These are phyloP conservation scores for Acanthochromis polyacanthus DNA, from an alignment of 2,113 vertebrate genomes.

Conservation along the genomic window DNA sequence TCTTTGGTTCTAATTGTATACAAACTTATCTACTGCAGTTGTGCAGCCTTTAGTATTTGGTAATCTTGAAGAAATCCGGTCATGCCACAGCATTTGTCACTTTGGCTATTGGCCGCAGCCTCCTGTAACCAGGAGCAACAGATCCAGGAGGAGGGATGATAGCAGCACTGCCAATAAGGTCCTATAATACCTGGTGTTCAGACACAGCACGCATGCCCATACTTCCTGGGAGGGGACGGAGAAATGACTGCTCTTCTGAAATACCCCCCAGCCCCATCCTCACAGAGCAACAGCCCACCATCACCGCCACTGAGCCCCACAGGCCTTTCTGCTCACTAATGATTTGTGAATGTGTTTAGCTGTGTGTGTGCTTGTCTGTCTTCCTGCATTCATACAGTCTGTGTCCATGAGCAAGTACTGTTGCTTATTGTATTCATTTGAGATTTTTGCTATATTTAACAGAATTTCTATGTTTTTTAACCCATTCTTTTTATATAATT, in stretches of 20 bases:
- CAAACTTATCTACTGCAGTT: not conserved
- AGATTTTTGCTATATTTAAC: constrained; percentile 61
- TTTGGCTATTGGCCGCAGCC: not conserved
- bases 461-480: constrained; percentile 62
- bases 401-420: constrained; percentile 34
- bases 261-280: not conserved
- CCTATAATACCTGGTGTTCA: not conserved
- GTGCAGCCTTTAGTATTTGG: not conserved
- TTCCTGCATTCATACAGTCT: constrained; percentile 31
- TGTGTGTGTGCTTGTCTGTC: constrained; percentile 24
- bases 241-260: not conserved
- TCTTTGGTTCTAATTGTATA: not conserved
- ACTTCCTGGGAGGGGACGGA: constrained; percentile 4
- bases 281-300: not conserved
- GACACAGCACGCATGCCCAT: constrained; percentile 12
- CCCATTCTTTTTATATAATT: constrained; percentile 66
- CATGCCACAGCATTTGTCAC: constrained; percentile 16
- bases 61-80: not conserved
- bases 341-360: constrained; percentile 58
- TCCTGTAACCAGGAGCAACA: not conserved
- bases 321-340: constrained; percentile 52
- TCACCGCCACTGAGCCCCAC: constrained; percentile 12
- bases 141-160: not conserved
- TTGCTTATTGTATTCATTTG: constrained; percentile 42
- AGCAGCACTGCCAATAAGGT: constrained; percentile 55